Percentiles rank a stretch among this genome's conserved stretches.
phyloP scores from a whole-genome alignment of 2,113 vertebrate genomes.

The Notothenia rossii region DNA sequence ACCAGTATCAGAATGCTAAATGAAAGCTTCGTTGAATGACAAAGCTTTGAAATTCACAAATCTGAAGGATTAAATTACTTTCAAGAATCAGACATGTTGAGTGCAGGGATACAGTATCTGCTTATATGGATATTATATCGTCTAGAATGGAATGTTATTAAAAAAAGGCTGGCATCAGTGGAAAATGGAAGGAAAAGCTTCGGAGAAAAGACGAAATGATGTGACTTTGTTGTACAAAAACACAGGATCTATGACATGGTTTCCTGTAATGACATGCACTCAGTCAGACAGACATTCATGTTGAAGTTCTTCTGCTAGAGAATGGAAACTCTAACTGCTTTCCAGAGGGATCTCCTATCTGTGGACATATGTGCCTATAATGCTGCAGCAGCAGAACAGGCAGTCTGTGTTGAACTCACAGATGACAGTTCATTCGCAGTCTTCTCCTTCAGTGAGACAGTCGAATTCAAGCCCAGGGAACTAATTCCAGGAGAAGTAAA shows the following conservation, averaged over 20 bases:
- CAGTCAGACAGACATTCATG: conserved; percentile 2
- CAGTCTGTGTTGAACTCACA: conserved; percentile 38
- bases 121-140: conserved; percentile 37
- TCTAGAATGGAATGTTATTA: conserved; percentile 28
- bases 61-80: conserved; percentile 73
- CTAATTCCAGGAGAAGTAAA: conserved; percentile 35
- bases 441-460: conserved; percentile 29
- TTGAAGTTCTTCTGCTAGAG: conserved; percentile 31
- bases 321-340: conserved; percentile 50
- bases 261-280: conserved; percentile 5
- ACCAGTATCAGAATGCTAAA: conserved; percentile 75
- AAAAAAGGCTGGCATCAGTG: conserved; percentile 23
- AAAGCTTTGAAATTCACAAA: conserved; percentile 74
- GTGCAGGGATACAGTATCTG: conserved; percentile 39
- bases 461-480: conserved; percentile 37
- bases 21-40: conserved; percentile 71
- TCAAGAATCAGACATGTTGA: conserved; percentile 61
- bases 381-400: conserved; percentile 40
- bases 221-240: conserved; percentile 21
- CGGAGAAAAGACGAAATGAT: conserved; percentile 15
- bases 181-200: conserved; percentile 13
- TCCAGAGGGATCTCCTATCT: conserved; percentile 45
- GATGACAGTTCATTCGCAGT: conserved; percentile 40
- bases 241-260: conserved; percentile 32
- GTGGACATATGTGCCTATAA: conserved; percentile 41